phyloP scores from a whole-genome alignment of 1,140 invertebrate species.

The Alviniconcha marisindica region DNA sequence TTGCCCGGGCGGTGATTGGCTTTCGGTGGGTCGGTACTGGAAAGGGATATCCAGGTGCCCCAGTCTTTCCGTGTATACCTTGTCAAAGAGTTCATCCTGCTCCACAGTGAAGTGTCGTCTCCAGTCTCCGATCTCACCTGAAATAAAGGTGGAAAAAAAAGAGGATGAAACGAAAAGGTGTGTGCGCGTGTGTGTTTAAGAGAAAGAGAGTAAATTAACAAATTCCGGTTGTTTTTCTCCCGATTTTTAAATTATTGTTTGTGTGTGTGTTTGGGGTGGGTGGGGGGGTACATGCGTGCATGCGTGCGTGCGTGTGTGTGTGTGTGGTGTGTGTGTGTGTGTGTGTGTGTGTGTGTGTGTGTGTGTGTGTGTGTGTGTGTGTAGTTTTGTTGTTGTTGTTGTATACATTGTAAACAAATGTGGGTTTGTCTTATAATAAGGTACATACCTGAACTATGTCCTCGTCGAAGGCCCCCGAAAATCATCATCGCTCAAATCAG shows the following conservation, averaged over 20 bases:
- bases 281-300: no score
- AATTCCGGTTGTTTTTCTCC: neutral
- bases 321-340: neutral
- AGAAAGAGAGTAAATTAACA: neutral
- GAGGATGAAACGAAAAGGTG: neutral
- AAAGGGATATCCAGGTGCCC: conserved; percentile 58
- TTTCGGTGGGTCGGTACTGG: conserved; percentile 44
- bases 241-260: no score
- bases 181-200: neutral
- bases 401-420: no score
- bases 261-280: no score
- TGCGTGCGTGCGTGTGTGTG: neutral
- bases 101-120: conserved; percentile 75
- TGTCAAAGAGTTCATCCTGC: conserved; percentile 74
- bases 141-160: conserved; percentile 7
- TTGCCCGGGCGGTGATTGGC: no score
- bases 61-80: conserved; percentile 62
- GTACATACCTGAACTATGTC: no score
- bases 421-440: no score
- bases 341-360: conserved; percentile 4
- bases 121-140: conserved; percentile 77
- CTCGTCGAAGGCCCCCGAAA: no score
- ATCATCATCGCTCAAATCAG: no score
- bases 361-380: conserved; percentile 9
- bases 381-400: no score